These are phyloP conservation scores for Laupala kohalensis DNA, from an alignment of 1,140 invertebrate genomes.

Conservation along the genomic window DNA sequence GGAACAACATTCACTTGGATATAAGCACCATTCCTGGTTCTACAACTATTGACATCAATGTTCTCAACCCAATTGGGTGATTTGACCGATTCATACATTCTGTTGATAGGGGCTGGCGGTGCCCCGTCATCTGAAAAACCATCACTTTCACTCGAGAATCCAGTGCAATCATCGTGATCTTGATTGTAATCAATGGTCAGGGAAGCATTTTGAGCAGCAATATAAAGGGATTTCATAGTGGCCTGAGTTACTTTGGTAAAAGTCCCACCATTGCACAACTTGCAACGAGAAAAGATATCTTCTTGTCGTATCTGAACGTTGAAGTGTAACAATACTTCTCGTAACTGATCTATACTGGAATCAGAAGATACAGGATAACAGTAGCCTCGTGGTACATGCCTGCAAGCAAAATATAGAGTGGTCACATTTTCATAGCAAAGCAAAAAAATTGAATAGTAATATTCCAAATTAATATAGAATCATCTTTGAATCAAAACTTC, in stretches of 20 bases:
- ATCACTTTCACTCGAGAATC: constrained; percentile 11
- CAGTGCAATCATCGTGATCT: constrained; percentile 1
- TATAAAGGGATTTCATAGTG: constrained; percentile 11
- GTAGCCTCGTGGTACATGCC: constrained; percentile 32
- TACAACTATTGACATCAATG: constrained; percentile 25
- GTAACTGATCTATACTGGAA: constrained; percentile 37
- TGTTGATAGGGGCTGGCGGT: constrained; percentile 21
- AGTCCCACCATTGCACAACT: constrained; percentile 40
- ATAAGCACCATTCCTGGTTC: constrained; percentile 27
- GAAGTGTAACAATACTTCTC: constrained; percentile 45
- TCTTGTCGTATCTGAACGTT: constrained; percentile 40
- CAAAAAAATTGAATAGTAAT: too few relatives aligned
- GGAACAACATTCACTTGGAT: constrained; percentile 39
- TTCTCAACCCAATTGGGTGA: constrained; percentile 21
- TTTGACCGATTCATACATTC: neutral
- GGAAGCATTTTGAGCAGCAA: neutral
- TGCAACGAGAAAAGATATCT: constrained; percentile 43
- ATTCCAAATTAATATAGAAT: too few relatives aligned
- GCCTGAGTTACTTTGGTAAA: constrained; percentile 32
- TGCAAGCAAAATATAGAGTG: constrained; percentile 15
- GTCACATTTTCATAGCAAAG: too few relatives aligned
- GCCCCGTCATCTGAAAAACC: constrained; percentile 10
- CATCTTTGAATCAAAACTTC: too few relatives aligned
- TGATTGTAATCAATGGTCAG: constrained; percentile 1
- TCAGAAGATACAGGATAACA: constrained; percentile 34